Conservation (phyloP, 2,797 vertebrate genomes). For the Carcharodon carcharias region DNA sequence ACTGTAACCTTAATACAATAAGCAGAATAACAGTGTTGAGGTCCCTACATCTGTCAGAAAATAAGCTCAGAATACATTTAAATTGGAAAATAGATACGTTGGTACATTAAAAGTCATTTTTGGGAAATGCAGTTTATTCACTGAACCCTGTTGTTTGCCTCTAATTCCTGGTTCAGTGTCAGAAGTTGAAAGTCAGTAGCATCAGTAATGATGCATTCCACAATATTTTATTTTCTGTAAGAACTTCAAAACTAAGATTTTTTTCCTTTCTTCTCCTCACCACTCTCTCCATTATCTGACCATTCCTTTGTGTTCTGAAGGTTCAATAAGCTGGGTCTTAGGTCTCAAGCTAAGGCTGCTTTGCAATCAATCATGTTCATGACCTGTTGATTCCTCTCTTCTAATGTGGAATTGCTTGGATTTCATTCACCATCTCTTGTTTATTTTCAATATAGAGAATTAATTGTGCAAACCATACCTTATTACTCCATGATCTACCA, state of each 20-base stretch:
- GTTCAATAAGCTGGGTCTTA: background rate
- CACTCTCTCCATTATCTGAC: background rate
- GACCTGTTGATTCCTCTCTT: background rate
- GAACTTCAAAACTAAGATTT: background rate
- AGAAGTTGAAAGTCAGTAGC: background rate
- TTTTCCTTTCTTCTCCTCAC: background rate
- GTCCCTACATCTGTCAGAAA: background rate
- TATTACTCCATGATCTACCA: background rate
- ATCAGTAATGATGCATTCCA: background rate
- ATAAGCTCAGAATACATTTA: background rate
- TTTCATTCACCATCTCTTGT: background rate
- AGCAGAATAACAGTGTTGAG: background rate
- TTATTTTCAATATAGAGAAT: slow-evolving; percentile 10
- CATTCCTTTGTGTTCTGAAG: background rate
- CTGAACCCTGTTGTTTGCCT: too few relatives aligned
- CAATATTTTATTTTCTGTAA: background rate
- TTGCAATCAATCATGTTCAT: background rate
- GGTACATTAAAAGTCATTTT: background rate
- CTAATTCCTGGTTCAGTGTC: background rate
- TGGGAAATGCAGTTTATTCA: background rate
- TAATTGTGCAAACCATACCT: background rate
- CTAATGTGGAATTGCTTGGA: background rate
- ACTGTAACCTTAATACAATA: too few relatives aligned
- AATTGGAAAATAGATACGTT: background rate
- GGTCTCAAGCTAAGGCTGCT: background rate